phyloP scores from a whole-genome alignment of 2,888 invertebrate species.

The Leptarthrus brevirostris region DNA sequence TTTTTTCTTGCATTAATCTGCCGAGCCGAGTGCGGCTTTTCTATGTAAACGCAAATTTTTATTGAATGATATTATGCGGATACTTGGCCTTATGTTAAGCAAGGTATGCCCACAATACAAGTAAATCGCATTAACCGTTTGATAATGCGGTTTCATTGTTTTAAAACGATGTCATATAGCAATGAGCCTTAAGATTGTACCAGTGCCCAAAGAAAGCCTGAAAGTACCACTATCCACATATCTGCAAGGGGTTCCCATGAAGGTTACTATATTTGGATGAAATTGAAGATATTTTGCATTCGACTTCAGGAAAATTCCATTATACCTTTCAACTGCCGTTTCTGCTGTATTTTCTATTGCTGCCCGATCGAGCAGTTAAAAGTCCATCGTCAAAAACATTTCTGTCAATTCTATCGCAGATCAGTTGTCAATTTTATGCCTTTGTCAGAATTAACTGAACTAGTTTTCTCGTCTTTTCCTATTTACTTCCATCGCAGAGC shows the following conservation, averaged over 20 bases:
- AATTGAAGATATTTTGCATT: constrained; percentile 42
- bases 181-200: neutral
- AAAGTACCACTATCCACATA: neutral
- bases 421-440: constrained; percentile 30
- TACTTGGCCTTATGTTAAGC: neutral
- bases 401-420: constrained; percentile 36
- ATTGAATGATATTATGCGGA: constrained; percentile 22
- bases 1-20: constrained; percentile 26
- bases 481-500: constrained; percentile 5
- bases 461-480: constrained; percentile 27
- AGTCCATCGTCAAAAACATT: constrained; percentile 9
- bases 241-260: constrained; percentile 19
- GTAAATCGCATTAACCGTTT: constrained; percentile 10
- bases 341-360: constrained; percentile 15
- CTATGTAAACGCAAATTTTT: constrained; percentile 32
- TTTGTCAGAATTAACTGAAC: constrained; percentile 30
- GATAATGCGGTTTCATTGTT: constrained; percentile 39
- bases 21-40: neutral
- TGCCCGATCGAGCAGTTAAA: constrained; percentile 2
- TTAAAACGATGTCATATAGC: constrained; percentile 31
- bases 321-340: neutral
- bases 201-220: constrained; percentile 8
- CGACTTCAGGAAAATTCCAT: neutral
- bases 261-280: constrained; percentile 29
- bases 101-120: constrained; percentile 14